Percentiles rank a stretch among this genome's conserved stretches.
These are phyloP conservation scores for Listronotus bonariensis DNA, from an alignment of 1,140 invertebrate genomes.

Conservation along the genomic window DNA sequence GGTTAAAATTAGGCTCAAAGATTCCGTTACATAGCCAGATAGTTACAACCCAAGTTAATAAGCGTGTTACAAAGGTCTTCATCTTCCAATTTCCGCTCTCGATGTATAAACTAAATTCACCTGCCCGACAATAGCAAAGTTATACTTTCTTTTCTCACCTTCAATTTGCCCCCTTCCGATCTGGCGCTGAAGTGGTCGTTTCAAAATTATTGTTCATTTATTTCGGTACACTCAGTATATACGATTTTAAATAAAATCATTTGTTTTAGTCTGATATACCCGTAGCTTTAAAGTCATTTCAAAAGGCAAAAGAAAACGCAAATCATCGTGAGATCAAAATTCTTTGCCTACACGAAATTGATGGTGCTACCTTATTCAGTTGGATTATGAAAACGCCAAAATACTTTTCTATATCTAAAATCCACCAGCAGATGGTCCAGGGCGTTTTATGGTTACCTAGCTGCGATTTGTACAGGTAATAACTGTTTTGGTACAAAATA, in stretches of 20 bases:
- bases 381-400: slow-evolving; percentile 66
- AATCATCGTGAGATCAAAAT: slow-evolving; percentile 70
- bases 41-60: too few species aligned
- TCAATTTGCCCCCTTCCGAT: too few species aligned
- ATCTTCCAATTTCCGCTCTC: too few species aligned
- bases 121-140: too few species aligned
- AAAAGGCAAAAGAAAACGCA: slow-evolving; percentile 65
- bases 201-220: not conserved
- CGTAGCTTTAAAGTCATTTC: slow-evolving; percentile 64
- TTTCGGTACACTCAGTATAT: not conserved
- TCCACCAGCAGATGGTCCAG: slow-evolving; percentile 71
- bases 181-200: too few species aligned
- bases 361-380: slow-evolving; percentile 71
- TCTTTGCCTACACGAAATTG: slow-evolving; percentile 71
- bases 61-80: too few species aligned
- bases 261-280: slow-evolving; percentile 65
- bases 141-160: too few species aligned
- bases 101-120: too few species aligned
- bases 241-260: slow-evolving; percentile 7
- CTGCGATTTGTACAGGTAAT: slow-evolving; percentile 53
- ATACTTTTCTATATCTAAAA: slow-evolving; percentile 64
- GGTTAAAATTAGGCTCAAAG: too few species aligned
- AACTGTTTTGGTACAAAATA: too few species aligned
- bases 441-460: slow-evolving; percentile 71
- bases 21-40: too few species aligned